Base-by-base conservation (phyloP, 2,888 invertebrate genomes). In the Charanyca ferruginea region DNA sequence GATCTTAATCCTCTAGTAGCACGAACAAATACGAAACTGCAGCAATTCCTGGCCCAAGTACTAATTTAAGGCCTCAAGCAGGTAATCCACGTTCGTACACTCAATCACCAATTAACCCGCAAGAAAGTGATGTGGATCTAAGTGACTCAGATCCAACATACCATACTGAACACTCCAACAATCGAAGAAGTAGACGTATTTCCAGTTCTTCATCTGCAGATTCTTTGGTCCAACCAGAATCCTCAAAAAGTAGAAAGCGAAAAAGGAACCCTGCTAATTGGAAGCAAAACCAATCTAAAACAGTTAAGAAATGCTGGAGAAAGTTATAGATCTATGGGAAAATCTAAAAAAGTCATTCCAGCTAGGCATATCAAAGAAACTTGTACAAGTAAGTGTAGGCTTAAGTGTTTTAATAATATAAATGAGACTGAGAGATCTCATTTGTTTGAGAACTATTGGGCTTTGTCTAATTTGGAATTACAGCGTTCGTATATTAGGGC, bases 61-160 rank as follows among this genome's bases (percentile, higher is more conserved):
- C n/a, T n/a, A n/a, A 41, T 41, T 53, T 53, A 23, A 53, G 6
- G 11, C 7, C 41, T 41, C 53, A 53, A 53, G 41, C 53, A 41
- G 53, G 53, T 53, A 53, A 53, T n/a, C 41, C 22, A 53, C 53
- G 53, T 53, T 53, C 53, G 11, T 51, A 51, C 51, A 35, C 4
- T 51, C 51, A 62, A 32, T 63, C 67, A 32, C 61, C 57, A 62
- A 68, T 68, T 2, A 2, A 68, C 11, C 35, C 52, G 23, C 42
- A 68, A 22, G 58, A 72, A 76, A 65, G 66, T 70, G 73, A 76
- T 62, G 72, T 65, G 44, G 54, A 42, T 44, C 44, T 55, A 3
- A 55, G 54, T 44, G 42, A 42, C 16, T 42, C 54, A 42, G 41
- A 42, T 28, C 53, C 53, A 53, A 53, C 41, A 53, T 53, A 53